Evolutionary conservation across 2,888 invertebrate species (phyloP).

Genomic region (Trissolcus japonicus): DNA sequence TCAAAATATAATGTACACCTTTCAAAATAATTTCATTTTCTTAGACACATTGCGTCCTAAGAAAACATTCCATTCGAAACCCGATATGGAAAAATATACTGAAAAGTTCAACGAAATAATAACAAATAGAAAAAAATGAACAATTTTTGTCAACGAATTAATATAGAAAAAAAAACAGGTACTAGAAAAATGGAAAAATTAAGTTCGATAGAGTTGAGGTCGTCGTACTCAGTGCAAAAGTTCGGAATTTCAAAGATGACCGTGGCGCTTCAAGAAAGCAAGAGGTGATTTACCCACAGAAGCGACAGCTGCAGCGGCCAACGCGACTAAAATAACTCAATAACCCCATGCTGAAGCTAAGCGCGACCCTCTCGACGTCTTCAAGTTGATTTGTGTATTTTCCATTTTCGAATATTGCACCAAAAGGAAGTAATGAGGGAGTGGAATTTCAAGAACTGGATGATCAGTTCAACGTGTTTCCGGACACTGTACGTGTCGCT

Average conservation of each 20-base stretch:
- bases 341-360: conserved; percentile 60
- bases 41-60: too few relatives aligned
- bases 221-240: conserved; percentile 52
- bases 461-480: conserved; percentile 16
- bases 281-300: conserved; percentile 58
- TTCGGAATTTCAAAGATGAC: conserved; percentile 52
- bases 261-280: conserved; percentile 56
- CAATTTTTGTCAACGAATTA: not conserved
- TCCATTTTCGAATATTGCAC: conserved; percentile 47
- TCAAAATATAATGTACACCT: too few relatives aligned
- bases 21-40: too few relatives aligned
- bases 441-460: conserved; percentile 23
- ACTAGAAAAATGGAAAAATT: conserved; percentile 8
- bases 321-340: conserved; percentile 59
- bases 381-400: conserved; percentile 45
- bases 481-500: conserved; percentile 7
- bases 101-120: not conserved
- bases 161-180: not conserved
- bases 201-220: conserved; percentile 21
- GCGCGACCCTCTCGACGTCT: conserved; percentile 53
- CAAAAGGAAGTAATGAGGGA: conserved; percentile 26
- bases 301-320: conserved; percentile 58
- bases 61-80: too few relatives aligned
- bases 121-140: not conserved
- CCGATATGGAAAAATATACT: not conserved